Base-by-base conservation (phyloP, 2,888 invertebrate species). In the Ochropleura leucogaster region DNA sequence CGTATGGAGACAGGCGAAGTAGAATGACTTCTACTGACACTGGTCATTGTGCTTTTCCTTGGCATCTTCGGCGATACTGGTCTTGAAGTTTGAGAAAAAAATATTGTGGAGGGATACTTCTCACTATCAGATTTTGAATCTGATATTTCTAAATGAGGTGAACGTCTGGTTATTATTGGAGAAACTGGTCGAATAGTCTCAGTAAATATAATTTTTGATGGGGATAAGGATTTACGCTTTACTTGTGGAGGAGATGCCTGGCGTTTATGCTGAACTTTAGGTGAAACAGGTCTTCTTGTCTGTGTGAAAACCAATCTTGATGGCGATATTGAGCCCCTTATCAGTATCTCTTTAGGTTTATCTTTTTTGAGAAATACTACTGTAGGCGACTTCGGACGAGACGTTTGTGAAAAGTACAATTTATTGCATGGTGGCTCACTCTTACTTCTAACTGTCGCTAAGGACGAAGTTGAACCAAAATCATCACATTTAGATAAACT, bases 361-460 rank as follows among this genome's bases (percentile, higher is more conserved):
- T 91, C 90, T 87, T 91, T 94, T 87, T 93, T 96, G 69, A 92
- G 88, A 90, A 96, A 96, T 72, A 95, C 86, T 40, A 96, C 87
- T 18, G 91, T 93, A 0, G 96, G 96, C 64, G 96, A 96, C 85
- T 91, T 93, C 3, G 96, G 96, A 20, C 96, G 92, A 57, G 94
- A 93, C 20, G 96, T 96, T 92, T 96, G 96, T 63, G 95, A 97
- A 92, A 95, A 96, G 85, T 94, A 94, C 16, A 97, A 92, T 91
- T 97, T 97, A 77, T 96, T 95, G 4, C 89, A 89, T 4, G 97
- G 97, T 30, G 97, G 97, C 86, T 97, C 97, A 91, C 97, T 97
- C 79, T 94, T 96, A 88, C 97, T 97, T 86, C 97, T 95, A 53
- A 97, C 95, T 86, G 95, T 94, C 40, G 96, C 95, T 74, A 97